These are phyloP conservation scores for Apamea epomidion DNA, from an alignment of 2,888 invertebrate genomes.

Conservation along the genomic window DNA sequence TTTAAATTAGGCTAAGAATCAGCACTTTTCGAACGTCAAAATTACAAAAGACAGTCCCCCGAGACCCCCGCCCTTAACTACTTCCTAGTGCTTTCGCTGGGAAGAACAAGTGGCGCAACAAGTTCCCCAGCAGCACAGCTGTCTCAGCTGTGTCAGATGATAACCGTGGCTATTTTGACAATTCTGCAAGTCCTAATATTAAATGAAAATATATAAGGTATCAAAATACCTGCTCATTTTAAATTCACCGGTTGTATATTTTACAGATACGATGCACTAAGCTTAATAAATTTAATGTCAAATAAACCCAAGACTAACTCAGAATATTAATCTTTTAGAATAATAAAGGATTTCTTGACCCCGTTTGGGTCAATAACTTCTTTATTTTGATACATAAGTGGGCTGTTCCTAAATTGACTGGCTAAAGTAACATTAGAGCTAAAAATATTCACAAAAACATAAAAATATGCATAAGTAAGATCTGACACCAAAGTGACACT, in stretches of 20 bases:
- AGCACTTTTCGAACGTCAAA: too few species aligned
- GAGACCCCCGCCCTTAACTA: too few species aligned
- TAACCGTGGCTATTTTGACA: not conserved
- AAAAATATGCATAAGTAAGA: not conserved
- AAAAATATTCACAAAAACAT: not conserved
- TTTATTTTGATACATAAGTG: slow-evolving; percentile 14
- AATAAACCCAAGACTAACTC: not conserved
- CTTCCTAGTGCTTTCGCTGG: too few species aligned
- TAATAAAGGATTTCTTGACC: slow-evolving; percentile 28
- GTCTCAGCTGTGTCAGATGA: too few species aligned
- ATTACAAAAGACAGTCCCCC: too few species aligned
- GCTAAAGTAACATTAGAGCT: not conserved
- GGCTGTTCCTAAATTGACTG: not conserved
- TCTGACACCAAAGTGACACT: too few species aligned
- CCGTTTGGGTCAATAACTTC: not conserved
- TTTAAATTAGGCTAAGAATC: too few species aligned
- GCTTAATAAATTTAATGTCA: slow-evolving; percentile 6
- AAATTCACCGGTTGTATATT: not conserved
- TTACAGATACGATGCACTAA: not conserved
- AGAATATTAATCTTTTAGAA: slow-evolving; percentile 22
- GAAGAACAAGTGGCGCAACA: too few species aligned
- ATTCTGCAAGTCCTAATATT: not conserved
- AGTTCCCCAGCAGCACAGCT: too few species aligned
- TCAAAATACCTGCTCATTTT: not conserved
- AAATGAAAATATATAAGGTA: not conserved